phyloP scores from a whole-genome alignment of 64 coral and sea anemone genomes.

The Orbicella faveolata region DNA sequence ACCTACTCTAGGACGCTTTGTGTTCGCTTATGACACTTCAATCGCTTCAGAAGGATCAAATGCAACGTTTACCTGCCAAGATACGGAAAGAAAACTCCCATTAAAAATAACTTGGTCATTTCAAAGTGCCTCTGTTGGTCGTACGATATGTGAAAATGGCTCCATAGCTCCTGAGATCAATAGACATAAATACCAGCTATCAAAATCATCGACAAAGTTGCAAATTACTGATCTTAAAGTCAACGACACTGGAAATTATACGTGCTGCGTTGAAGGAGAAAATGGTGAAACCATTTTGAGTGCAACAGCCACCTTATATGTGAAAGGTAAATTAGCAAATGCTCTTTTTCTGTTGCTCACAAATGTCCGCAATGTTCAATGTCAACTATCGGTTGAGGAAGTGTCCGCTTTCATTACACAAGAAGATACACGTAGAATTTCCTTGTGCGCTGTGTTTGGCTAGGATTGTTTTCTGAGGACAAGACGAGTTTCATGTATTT shows the following conservation, averaged over 20 bases:
- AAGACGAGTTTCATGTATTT: too few relatives aligned
- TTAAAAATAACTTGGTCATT: neutral
- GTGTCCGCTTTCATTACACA: too few relatives aligned
- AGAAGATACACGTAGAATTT: too few relatives aligned
- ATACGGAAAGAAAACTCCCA: neutral
- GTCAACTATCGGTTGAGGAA: too few relatives aligned
- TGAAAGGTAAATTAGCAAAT: neutral
- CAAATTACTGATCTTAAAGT: neutral
- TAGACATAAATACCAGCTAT: constrained; percentile 6
- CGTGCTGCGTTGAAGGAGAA: constrained; percentile 1
- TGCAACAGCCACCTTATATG: neutral
- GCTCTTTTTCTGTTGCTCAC: too few relatives aligned
- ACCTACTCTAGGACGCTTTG: neutral
- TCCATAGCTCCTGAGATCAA: neutral
- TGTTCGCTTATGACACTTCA: neutral
- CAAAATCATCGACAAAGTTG: neutral
- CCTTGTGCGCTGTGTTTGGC: too few relatives aligned
- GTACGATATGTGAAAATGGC: constrained; percentile 7
- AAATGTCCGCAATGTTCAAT: too few relatives aligned
- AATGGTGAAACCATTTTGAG: constrained; percentile 20
- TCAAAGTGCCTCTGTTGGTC: neutral
- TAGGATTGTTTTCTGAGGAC: too few relatives aligned
- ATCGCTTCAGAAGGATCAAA: neutral
- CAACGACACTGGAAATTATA: constrained; percentile 9
- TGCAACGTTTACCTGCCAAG: constrained; percentile 10